Base-by-base conservation (phyloP, 23 tunicate genomes). In the Clavelina lepadiformis region DNA sequence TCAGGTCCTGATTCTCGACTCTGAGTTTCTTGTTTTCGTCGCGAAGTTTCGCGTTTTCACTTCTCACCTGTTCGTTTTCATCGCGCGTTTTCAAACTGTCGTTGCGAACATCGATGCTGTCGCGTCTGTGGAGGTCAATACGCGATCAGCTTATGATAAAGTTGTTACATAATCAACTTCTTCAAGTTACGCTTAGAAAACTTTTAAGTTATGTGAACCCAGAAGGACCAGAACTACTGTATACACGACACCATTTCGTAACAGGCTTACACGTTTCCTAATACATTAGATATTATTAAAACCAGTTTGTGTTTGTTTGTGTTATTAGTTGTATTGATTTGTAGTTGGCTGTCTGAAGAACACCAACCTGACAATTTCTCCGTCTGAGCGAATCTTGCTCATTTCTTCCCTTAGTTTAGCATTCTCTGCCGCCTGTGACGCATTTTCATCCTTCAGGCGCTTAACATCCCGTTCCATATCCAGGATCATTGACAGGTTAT, bases 1-100 rank as follows among this genome's bases (percentile, higher is more conserved):
- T 66, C 51, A 86, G 71, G 50, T 79, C 86, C 50, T 79, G 86
- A 49, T 86, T 86, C 44, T 86, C 95, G 32, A 83, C 37, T 41
- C 95, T 29, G 33, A 86, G 60, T 34, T 86, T 78, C 65, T 86
- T 79, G 71, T 86, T 86, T 51, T 86, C 95, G 31, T 79, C 95
- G n/a, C 95, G 72, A 32, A 86, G 81, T 46, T 86, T 86, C 31
- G 75, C 66, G 53, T 86, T 86, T 33, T 86, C 95, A 13, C 63
- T 37, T 31, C 95, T 45, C 28, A 78, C 74, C 2, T 38, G 67
- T 0, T 86, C 95, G 63, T 86, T 86, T 36, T 86, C 95, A 3
- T 79, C 95, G 25, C 79, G 61, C 8, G 53, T 47, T 29, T 67
- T 55, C 11, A 28, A 72, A 53, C 49, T 65, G 29, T 86, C 95